phyloP scores from a whole-genome alignment of 2,888 invertebrate genomes.

The Lycia hirtaria region DNA sequence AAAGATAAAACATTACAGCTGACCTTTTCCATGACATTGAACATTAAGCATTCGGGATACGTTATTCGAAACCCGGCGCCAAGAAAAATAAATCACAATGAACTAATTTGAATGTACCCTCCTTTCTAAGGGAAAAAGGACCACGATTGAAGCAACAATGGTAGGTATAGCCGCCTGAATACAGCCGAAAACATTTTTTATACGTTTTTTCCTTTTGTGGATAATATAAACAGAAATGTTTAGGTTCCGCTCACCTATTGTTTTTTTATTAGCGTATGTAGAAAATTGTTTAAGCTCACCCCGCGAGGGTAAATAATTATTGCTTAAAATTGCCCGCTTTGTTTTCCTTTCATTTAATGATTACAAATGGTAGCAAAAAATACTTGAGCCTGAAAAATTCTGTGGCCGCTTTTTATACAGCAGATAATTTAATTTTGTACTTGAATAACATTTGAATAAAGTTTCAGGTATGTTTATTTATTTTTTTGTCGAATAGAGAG shows the following conservation, averaged over 20 bases:
- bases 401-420: conserved; percentile 16
- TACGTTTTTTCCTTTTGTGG: conserved; percentile 64
- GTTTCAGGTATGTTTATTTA: background rate
- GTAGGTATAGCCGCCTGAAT: conserved; percentile 58
- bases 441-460: conserved; percentile 1
- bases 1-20: conserved; percentile 38
- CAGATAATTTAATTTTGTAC: conserved; percentile 22
- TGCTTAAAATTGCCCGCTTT: conserved; percentile 33
- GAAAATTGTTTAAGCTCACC: conserved; percentile 58
- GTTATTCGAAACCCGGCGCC: conserved; percentile 55
- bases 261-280: conserved; percentile 68
- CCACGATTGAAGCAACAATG: conserved; percentile 71
- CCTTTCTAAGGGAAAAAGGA: conserved; percentile 69
- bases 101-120: conserved; percentile 79
- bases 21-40: conserved; percentile 57
- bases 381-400: conserved; percentile 22
- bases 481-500: background rate
- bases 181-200: conserved; percentile 52
- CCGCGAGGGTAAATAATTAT: conserved; percentile 45
- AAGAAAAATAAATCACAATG: conserved; percentile 75
- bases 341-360: conserved; percentile 29
- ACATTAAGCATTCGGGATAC: conserved; percentile 56
- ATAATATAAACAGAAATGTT: conserved; percentile 74
- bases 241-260: conserved; percentile 68
- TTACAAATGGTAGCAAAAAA: conserved; percentile 28